A percentile compares a stretch with the other conserved stretches of the same genome.
phyloP scores from a whole-genome alignment of 2,888 invertebrate genomes.

The Kryphioiulus occultus region DNA sequence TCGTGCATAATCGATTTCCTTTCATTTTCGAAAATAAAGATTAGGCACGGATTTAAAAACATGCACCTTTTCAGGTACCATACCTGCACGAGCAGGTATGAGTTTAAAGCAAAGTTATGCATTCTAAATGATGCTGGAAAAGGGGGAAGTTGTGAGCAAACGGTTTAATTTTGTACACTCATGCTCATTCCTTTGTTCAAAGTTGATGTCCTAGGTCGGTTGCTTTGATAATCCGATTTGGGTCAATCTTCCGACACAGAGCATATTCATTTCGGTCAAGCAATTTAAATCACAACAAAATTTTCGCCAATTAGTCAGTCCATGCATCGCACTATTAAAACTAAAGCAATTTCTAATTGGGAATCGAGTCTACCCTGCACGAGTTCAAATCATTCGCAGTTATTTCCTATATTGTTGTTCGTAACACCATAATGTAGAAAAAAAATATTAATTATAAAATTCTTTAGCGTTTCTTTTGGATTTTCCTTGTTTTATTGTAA shows the following conservation, averaged over 20 bases:
- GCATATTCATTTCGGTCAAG: neutral
- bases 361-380: neutral
- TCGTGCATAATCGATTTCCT: neutral
- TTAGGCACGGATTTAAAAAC: neutral
- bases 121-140: neutral
- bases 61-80: neutral
- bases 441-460: neutral
- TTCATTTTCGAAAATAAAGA: neutral
- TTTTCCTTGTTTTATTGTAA: neutral
- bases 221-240: slow-evolving; percentile 9
- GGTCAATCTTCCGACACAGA: slow-evolving; percentile 23
- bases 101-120: neutral
- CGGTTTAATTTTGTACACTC: slow-evolving; percentile 10
- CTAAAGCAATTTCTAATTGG: neutral
- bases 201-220: slow-evolving; percentile 32
- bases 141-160: neutral
- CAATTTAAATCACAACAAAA: neutral
- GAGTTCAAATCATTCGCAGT: neutral
- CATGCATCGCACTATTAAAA: neutral
- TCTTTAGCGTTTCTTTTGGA: neutral
- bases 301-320: neutral
- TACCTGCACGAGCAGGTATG: neutral
- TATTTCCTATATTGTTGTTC: neutral
- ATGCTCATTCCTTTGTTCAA: neutral
- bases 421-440: neutral